A percentile compares a stretch with the other conserved stretches of the same genome.
Evolutionary conservation across 2,797 vertebrate genomes (phyloP).

Genomic region (Arrhamphus sclerolepis): DNA sequence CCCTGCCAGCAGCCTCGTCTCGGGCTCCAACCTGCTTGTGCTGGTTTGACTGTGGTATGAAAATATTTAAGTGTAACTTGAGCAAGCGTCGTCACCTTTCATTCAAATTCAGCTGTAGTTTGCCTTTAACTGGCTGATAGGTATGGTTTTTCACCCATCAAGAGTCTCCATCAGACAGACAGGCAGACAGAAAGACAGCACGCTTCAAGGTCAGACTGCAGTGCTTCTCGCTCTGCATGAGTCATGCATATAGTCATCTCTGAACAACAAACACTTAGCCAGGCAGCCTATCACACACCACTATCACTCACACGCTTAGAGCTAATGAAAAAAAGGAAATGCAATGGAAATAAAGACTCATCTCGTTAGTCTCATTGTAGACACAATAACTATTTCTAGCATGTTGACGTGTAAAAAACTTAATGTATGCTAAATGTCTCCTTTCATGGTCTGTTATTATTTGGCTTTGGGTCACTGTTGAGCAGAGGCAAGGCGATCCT

Average conservation of each 20-base stretch:
- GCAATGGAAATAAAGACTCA: slow-evolving; percentile 42
- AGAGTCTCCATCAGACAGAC: slow-evolving; percentile 58
- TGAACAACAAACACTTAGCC: slow-evolving; percentile 75
- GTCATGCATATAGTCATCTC: slow-evolving; percentile 75
- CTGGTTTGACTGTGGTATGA: slow-evolving; percentile 29
- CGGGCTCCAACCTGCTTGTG: slow-evolving; percentile 46
- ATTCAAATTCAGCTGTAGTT: slow-evolving; percentile 5
- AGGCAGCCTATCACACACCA: slow-evolving; percentile 66
- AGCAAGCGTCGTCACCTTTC: slow-evolving; percentile 22
- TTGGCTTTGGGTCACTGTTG: slow-evolving; percentile 57
- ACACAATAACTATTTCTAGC: slow-evolving; percentile 24
- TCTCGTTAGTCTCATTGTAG: slow-evolving; percentile 41
- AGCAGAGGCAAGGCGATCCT: slow-evolving; percentile 62
- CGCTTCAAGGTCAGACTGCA: slow-evolving; percentile 76
- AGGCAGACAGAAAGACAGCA: slow-evolving; percentile 66
- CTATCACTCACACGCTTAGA: slow-evolving; percentile 70
- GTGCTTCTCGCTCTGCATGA: slow-evolving; percentile 70
- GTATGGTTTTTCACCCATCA: slow-evolving; percentile 36
- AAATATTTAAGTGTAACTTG: slow-evolving; percentile 26
- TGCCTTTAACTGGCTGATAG: slow-evolving; percentile 34
- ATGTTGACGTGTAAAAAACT: slow-evolving; percentile 14
- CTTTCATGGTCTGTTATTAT: slow-evolving; percentile 53
- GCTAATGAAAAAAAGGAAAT: slow-evolving; percentile 60
- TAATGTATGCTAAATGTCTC: slow-evolving; percentile 44
- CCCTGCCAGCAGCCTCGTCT: slow-evolving; percentile 50